These are phyloP conservation scores for Allolobophora icterica DNA, from an alignment of 2,888 invertebrate species.

Conservation along the genomic window DNA sequence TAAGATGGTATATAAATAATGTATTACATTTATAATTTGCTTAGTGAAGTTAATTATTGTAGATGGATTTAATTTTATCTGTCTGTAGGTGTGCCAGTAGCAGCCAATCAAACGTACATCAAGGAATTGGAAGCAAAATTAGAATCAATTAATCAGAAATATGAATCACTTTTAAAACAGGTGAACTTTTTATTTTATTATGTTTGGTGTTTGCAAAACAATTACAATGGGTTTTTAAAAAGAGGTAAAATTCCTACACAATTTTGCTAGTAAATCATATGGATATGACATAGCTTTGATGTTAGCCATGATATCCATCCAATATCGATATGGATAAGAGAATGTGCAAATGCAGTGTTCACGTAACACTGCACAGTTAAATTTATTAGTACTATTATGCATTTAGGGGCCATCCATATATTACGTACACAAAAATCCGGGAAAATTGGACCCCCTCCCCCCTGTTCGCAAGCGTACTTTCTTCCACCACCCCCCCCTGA, in stretches of 20 bases:
- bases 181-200: not conserved
- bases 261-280: not conserved
- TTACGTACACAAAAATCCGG: no score
- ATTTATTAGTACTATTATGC: no score
- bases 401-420: no score
- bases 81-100: not conserved
- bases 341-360: not conserved
- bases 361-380: not conserved
- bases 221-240: not conserved
- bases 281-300: not conserved
- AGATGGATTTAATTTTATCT: not conserved
- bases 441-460: no score
- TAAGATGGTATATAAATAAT: not conserved
- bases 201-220: not conserved
- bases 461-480: no score
- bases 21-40: not conserved
- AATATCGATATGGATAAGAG: not conserved
- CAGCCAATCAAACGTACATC: not conserved
- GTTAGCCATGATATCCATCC: not conserved
- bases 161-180: not conserved
- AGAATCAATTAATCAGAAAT: not conserved
- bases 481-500: no score
- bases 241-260: not conserved
- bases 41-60: not conserved
- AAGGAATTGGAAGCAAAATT: constrained; percentile 21